Base-by-base conservation (phyloP, 2,797 vertebrate genomes). In the Poecile montanus region DNA sequence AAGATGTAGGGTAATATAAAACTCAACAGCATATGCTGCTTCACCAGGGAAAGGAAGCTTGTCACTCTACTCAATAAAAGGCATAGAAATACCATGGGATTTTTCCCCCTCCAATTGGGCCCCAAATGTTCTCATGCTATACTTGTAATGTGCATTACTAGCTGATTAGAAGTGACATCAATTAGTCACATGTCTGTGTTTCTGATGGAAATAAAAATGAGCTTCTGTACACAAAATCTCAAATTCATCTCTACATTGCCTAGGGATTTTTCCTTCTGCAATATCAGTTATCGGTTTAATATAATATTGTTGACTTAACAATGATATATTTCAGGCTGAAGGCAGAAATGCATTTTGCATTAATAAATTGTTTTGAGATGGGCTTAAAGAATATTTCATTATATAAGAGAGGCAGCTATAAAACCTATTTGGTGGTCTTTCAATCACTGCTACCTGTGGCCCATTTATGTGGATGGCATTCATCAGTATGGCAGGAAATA, bases 221-320 rank as follows among this genome's bases (percentile, higher is more conserved):
- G 97, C 96, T 97, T 97, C 96, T 98, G 96, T 96, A 97, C 70
- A 92, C 93, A 97, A 84, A 98, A 97, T 98, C 97, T 98, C 97
- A 98, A 98, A 99, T 99, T 98, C 98, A 98, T 98, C 98, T 98
- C 97, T 91, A 93, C 97, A 97, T 98, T 85, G 98, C 99, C 98
- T 98, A 97, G 98, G 98, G 99, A 98, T 98, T 97, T 98, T 97
- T 98, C 81, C 72, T 98, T 98, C 98, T 89, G 97, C 97, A 98
- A 98, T 98, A 99, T 99, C 98, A 97, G 97, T 99, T 99, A 98
- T 98, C 97, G 95, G 95, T 97, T 98, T 99, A 98, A 99, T 99
- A 98, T 98, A 99, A 99, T 99, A 98, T 98, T 98, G 98, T 99
- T 99, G 99, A 99, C 98, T 99, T 99, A 99, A 99, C 98, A 98